A percentile compares a stretch with the other conserved stretches of the same genome.
Conservation (phyloP, 2,888 invertebrate species). For the Oconnorella tubifera region DNA sequence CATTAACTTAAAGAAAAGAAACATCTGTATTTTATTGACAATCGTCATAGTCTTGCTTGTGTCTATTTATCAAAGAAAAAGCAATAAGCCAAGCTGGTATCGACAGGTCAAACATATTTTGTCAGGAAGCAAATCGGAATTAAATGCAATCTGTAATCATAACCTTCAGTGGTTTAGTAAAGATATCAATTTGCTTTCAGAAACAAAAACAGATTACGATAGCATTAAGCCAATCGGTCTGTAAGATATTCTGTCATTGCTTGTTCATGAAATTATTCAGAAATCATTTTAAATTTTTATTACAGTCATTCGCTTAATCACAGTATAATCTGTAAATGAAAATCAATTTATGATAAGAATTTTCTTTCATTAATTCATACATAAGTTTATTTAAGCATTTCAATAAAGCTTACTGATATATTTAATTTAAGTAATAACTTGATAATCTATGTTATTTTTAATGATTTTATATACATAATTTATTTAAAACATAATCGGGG, state of each 20-base stretch:
- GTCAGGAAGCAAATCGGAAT: neutral
- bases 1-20: neutral
- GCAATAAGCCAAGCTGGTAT: neutral
- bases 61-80: neutral
- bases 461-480: too few species aligned
- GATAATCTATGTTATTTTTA: too few species aligned
- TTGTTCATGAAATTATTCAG: too few species aligned
- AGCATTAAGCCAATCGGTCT: conserved; percentile 1
- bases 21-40: neutral
- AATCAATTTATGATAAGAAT: too few species aligned
- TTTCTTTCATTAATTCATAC: too few species aligned
- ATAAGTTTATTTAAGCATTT: too few species aligned
- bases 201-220: neutral
- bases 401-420: too few species aligned
- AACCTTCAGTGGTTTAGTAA: conserved; percentile 3
- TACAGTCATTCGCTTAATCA: too few species aligned
- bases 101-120: neutral
- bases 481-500: too few species aligned
- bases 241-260: neutral
- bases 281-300: too few species aligned
- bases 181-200: neutral
- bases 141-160: neutral
- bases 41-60: neutral
- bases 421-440: too few species aligned
- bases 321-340: too few species aligned